Evolutionary conservation across 1,140 invertebrate genomes (phyloP).

Genomic region (Neodiprion virginianus): DNA sequence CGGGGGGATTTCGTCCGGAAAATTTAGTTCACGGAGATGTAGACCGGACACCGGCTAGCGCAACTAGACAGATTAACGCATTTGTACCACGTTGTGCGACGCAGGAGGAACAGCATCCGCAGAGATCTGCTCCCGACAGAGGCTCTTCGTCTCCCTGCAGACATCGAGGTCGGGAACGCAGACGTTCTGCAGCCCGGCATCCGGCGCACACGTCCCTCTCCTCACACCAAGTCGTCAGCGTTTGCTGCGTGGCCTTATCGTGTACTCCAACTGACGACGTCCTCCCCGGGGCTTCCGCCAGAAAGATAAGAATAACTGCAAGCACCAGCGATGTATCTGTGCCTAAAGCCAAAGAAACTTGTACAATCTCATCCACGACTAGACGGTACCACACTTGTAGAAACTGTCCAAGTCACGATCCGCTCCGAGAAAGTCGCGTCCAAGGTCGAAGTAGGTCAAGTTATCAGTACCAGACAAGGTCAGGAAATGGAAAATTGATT

Average conservation of each 20-base stretch:
- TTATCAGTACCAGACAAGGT: no score
- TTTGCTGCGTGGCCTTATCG: neutral
- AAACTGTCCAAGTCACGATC: no score
- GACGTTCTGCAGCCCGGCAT: neutral
- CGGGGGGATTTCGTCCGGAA: no score
- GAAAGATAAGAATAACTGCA: neutral
- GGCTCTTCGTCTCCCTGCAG: neutral
- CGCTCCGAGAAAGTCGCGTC: no score
- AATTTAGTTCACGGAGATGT: no score
- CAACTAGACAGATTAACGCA: neutral
- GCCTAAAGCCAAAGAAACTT: neutral
- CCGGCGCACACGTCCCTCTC: constrained; percentile 11
- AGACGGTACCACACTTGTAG: no score
- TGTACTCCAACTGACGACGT: neutral
- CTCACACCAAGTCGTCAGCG: constrained; percentile 10
- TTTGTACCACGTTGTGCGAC: constrained; percentile 10
- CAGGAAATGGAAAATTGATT: no score
- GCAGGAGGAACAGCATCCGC: constrained; percentile 22
- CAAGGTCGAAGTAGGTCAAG: no score
- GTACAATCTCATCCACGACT: neutral
- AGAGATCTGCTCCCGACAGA: constrained; percentile 15
- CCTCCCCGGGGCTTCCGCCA: neutral
- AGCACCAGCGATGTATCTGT: neutral
- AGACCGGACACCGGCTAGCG: no score
- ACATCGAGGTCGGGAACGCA: neutral